phyloP scores from a whole-genome alignment of 2,797 vertebrate species.

The Sebastes cheni region DNA sequence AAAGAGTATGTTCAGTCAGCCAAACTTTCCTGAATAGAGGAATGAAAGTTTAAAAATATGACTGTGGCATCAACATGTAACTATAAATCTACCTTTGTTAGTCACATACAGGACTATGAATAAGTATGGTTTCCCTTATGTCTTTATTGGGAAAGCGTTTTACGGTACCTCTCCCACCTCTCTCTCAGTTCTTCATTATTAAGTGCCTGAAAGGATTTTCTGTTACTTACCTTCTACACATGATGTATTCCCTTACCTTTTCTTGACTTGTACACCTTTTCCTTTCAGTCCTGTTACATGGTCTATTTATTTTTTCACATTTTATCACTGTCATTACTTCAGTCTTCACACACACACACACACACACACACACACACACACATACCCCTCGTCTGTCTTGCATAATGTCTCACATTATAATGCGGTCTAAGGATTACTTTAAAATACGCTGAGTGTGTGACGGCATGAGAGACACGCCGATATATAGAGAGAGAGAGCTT shows the following conservation, averaged over 20 bases:
- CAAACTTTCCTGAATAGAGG: not conserved
- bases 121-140: not conserved
- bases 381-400: not conserved
- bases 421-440: not conserved
- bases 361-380: no score
- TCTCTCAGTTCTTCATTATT: constrained; percentile 14
- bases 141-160: not conserved
- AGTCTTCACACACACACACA: not conserved
- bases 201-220: not conserved
- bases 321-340: constrained; percentile 2
- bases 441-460: constrained; percentile 16
- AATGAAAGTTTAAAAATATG: not conserved
- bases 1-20: not conserved
- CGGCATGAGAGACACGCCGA: not conserved
- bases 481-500: constrained; percentile 9
- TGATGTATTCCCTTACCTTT: not conserved
- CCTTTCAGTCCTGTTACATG: not conserved
- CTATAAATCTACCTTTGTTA: not conserved
- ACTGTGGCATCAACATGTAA: not conserved
- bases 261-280: constrained; percentile 3
- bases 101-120: constrained; percentile 5
- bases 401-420: constrained; percentile 15
- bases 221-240: not conserved
- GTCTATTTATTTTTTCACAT: not conserved
- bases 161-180: not conserved